Conservation (phyloP, 2,888 invertebrate species). For the Limnephilus lunatus region DNA sequence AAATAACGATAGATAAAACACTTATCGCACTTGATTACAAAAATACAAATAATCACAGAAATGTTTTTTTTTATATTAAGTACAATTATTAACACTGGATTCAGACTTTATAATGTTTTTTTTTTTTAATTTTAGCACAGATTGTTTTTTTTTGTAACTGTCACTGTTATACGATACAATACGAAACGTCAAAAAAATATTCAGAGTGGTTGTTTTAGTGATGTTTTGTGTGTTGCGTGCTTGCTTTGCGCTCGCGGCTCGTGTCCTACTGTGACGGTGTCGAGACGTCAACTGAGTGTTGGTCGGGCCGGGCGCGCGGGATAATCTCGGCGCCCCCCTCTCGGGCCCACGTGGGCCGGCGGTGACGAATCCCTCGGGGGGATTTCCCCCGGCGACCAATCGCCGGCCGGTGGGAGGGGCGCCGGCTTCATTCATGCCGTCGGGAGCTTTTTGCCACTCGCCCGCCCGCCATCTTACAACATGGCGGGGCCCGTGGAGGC, state of each 20-base stretch:
- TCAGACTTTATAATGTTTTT: neutral
- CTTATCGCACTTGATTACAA: conserved; percentile 8
- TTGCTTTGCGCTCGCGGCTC: neutral
- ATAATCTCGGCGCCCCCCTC: conserved; percentile 35
- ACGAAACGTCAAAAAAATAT: conserved; percentile 30
- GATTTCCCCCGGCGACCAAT: conserved; percentile 55
- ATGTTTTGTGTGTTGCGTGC: neutral
- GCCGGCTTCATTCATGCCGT: conserved; percentile 48
- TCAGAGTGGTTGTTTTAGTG: conserved; percentile 8
- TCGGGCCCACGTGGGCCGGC: conserved; percentile 46
- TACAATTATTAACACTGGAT: conserved; percentile 10
- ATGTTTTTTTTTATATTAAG: neutral
- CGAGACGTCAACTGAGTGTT: conserved; percentile 57
- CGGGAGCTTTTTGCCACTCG: conserved; percentile 35
- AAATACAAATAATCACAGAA: neutral
- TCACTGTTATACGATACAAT: conserved; percentile 29
- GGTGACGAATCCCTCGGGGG: conserved; percentile 53
- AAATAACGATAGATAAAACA: neutral
- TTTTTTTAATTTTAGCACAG: conserved; percentile 15
- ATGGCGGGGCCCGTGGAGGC: conserved; percentile 47
- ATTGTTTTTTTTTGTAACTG: conserved; percentile 12
- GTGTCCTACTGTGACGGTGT: conserved; percentile 45
- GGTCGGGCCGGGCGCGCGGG: conserved; percentile 41
- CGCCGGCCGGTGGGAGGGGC: conserved; percentile 48
- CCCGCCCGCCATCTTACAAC: conserved; percentile 42